Evolutionary conservation across 64 coral and sea anemone genomes (phyloP).

Genomic region (Montipora efflorescens): DNA sequence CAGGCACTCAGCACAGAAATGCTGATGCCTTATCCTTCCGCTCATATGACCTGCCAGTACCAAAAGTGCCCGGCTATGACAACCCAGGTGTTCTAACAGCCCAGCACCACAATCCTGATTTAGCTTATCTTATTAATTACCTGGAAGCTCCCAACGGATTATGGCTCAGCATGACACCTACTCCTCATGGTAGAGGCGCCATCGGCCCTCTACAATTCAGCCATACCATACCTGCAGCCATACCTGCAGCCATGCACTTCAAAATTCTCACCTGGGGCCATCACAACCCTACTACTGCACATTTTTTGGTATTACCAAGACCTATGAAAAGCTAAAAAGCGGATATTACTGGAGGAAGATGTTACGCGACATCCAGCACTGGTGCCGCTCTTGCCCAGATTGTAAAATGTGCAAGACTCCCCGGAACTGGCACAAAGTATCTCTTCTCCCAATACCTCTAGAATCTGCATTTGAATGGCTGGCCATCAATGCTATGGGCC

Average conservation of each 20-base stretch:
- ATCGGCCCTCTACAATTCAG: neutral
- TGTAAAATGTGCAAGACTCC: constrained; percentile 36
- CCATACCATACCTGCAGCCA: neutral
- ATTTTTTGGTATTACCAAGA: neutral
- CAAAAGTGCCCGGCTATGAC: neutral
- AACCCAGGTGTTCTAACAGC: neutral
- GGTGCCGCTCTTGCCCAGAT: neutral
- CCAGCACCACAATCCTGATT: constrained; percentile 19
- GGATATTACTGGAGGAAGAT: constrained; percentile 46
- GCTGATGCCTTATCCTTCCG: constrained; percentile 28
- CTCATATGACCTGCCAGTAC: neutral
- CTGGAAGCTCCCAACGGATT: neutral
- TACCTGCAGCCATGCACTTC: no score
- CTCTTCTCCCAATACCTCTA: constrained; percentile 46
- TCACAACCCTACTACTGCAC: no score
- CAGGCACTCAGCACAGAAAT: constrained; percentile 5
- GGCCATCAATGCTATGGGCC: constrained; percentile 23
- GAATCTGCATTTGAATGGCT: constrained; percentile 30
- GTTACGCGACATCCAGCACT: constrained; percentile 10
- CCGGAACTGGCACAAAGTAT: neutral
- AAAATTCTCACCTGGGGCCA: no score
- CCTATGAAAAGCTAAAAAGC: constrained; percentile 15
- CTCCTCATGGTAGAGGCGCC: no score
- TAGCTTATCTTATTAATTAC: neutral
- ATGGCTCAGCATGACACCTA: neutral